Percentiles rank a stretch among this genome's conserved stretches.
Conservation (phyloP, 2,797 vertebrate species). For the Fratercula arctica region DNA sequence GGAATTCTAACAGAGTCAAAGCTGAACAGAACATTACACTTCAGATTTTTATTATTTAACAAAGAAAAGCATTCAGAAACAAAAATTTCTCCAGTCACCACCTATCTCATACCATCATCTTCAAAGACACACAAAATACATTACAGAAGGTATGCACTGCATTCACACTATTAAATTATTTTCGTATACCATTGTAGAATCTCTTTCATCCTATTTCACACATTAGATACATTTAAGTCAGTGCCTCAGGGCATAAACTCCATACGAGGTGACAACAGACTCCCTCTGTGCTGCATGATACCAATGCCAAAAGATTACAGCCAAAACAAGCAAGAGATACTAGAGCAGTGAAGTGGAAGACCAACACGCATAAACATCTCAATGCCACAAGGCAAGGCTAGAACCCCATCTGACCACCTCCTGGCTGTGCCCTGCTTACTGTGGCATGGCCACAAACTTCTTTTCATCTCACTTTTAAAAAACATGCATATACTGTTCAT, state of each 20-base stretch:
- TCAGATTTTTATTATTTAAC: neutral
- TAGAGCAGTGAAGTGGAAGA: neutral
- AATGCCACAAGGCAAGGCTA: fast-evolving
- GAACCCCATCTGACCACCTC: neutral
- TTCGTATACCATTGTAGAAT: fast-evolving
- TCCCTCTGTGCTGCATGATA: neutral
- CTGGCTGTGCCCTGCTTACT: neutral
- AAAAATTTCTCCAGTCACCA: neutral
- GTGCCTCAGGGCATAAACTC: neutral
- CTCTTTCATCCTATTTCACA: neutral
- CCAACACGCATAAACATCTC: neutral
- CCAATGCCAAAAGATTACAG: neutral
- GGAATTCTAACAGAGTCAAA: neutral
- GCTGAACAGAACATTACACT: neutral
- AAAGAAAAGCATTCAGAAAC: neutral
- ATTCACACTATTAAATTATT: neutral
- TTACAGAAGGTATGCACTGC: neutral
- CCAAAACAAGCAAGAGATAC: neutral
- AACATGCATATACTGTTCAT: neutral
- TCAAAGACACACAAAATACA: neutral
- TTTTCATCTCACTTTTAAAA: neutral
- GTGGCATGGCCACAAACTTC: neutral
- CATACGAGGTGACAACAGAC: neutral
- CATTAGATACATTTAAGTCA: neutral
- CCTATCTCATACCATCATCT: neutral